Evolutionary conservation across 2,888 invertebrate genomes (phyloP), one percentile per base, ranked within the genome.

Genomic region (Xylota segnis): DNA sequence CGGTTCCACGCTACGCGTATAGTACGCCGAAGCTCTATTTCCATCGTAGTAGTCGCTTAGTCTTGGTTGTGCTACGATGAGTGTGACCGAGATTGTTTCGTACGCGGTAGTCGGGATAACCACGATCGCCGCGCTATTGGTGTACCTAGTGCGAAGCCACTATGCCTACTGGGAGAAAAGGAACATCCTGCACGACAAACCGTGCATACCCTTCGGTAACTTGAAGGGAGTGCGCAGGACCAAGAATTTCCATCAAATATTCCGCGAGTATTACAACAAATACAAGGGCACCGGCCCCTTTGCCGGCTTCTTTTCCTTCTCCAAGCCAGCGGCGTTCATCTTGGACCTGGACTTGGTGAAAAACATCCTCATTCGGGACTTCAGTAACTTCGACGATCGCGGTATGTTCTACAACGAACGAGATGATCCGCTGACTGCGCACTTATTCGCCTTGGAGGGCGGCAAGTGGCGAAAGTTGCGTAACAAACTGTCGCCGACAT

Each of bases 371-470:
- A 87, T 88, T 3, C 90, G 84, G n/a, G 89, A 92, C 83, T 90
- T 90, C 0, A 89, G 89, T 5, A 83, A 89, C 58, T 92, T 92
- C 52, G 89, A 89, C 37, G 90, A 90, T 37, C 91, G 92, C 16
- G 92, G 91, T 0, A 83, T 91, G 9, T 92, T 90, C 65, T 83
- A 88, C 5, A 91, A 92, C 74, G 88, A 89, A 14, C 63, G 75
- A 1, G 88, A 87, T 5, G 93, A 93, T 87, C 92, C 93, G 4
- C 83, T 93, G 7, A 90, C 92, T 0, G 90, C 88, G 0, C 92
- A 93, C 88, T 84, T 93, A 0, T 89, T 93, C 43, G 91, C 91
- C 61, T 84, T 92, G 88, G 92, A 93, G 81, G 92, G 92, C 12
- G 88, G 88, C 5, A 90, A 90, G 12, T 93, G 93, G 93, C 90